Base-by-base conservation (phyloP, 2,113 vertebrate genomes). In the Petromus typicus region DNA sequence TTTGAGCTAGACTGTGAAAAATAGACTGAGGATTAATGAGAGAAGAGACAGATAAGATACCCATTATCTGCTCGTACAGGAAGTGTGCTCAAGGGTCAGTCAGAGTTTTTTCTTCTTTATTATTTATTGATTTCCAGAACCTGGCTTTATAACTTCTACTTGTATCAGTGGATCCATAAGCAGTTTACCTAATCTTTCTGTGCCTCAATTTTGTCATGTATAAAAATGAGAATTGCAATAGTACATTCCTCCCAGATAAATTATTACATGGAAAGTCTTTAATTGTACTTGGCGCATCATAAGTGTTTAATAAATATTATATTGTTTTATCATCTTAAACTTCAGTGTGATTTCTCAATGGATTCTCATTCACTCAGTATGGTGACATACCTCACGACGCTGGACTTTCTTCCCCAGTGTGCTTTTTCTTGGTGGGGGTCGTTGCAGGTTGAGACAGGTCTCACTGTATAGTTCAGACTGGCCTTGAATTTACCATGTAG, bases 121-220 rank as follows among this genome's bases (percentile, higher is more conserved):
- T 90, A 54, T 81, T 89, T 86, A 59, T 30, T 27, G 30, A 85
- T 93, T 87, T 95, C 40, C 92, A 88, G 81, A 64, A 80, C 23
- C 14, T 88, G 73, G 63, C 32, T 40, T 51, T 3, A 34, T 57
- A 89, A 71, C 34, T 66, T 81, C 78, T 71, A 86, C 27, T 40
- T 78, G 6, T 25, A 7, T 73, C 18, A 80, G 11, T 76, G 51
- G 59, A 82, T 43, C 59, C 34, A 57, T 64, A 66, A 86, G 3
- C 54, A 84, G 51, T 32, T 86, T 61, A 61, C 27, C 78, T 91
- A 84, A 86, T 56, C 20, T 0, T 92, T 86, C 17, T 63, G 22
- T 86, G 64, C 13, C 11, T 92, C 30, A 81, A 48, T 94, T 64
- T 89, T 71, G 5, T 57, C 51, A 7, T 86, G 13, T 48, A 57